Conservation (phyloP, 1,140 invertebrate species). For the Cyclargus thomasi region DNA sequence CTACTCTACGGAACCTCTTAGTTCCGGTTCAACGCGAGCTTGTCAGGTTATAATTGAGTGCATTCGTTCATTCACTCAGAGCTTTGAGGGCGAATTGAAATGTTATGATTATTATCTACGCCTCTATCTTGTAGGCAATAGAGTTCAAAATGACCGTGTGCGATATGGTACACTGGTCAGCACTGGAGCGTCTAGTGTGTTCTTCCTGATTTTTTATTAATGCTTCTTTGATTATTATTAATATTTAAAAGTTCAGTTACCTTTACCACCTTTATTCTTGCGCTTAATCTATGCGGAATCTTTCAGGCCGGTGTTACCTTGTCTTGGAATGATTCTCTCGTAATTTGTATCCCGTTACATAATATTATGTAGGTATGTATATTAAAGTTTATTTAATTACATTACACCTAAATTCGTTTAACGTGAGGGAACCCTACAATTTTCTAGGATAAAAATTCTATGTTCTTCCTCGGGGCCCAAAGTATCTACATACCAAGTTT, state of each 20-base stretch:
- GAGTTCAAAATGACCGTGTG: slow-evolving; percentile 25
- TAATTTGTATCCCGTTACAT: too few relatives aligned
- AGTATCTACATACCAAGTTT: too few relatives aligned
- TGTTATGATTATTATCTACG: slow-evolving; percentile 2
- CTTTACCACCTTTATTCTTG: background rate
- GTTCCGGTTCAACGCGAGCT: background rate
- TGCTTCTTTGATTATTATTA: background rate
- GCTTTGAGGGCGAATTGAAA: slow-evolving; percentile 12
- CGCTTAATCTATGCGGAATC: background rate
- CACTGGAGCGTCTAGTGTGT: slow-evolving; percentile 41
- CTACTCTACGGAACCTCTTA: background rate
- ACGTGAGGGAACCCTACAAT: too few relatives aligned
- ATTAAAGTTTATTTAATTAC: too few relatives aligned
- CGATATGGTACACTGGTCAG: slow-evolving; percentile 59
- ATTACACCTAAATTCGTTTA: too few relatives aligned
- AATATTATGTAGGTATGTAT: too few relatives aligned
- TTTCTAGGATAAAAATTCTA: too few relatives aligned
- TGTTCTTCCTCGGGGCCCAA: too few relatives aligned
- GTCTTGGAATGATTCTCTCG: background rate
- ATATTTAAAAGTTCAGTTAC: slow-evolving; percentile 3
- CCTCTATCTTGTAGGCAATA: background rate
- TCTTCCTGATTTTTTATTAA: slow-evolving; percentile 45
- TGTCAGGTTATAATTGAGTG: background rate
- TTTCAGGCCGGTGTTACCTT: background rate
- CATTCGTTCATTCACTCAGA: slow-evolving; percentile 13